Conservation (phyloP, 2,113 vertebrate genomes). For the Neomonachus schauinslandi region DNA sequence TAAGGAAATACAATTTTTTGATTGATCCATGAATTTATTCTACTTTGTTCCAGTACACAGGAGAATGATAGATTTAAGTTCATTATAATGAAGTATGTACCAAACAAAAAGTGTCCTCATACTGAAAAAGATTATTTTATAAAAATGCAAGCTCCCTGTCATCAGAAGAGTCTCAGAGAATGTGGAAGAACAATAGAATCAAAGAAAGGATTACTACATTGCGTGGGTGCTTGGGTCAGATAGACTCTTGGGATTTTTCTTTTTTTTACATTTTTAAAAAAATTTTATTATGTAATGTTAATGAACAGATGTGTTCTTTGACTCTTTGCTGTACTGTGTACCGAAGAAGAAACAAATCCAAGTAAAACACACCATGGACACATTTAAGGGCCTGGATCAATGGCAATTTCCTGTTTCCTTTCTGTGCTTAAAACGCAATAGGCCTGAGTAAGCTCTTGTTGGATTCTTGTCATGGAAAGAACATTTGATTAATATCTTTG, state of each 20-base stretch:
- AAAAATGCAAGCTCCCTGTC: not conserved
- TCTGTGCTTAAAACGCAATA: not conserved
- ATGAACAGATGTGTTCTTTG: not conserved
- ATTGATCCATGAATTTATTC: not conserved
- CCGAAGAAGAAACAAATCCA: not conserved
- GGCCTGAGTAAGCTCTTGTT: not conserved
- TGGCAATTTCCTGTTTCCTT: not conserved
- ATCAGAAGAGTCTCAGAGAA: not conserved
- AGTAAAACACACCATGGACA: not conserved
- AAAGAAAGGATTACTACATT: not conserved
- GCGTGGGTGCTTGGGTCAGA: not conserved
- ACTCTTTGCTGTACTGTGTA: not conserved
- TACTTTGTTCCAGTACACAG: not conserved
- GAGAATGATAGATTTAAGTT: not conserved
- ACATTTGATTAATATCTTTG: not conserved
- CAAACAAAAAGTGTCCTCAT: not conserved
- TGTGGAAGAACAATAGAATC: not conserved
- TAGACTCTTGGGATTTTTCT: not conserved
- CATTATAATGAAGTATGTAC: not conserved
- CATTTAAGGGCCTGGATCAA: not conserved
- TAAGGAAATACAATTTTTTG: not conserved
- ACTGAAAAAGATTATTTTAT: not conserved
- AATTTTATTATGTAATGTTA: too few species aligned
- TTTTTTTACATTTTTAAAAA: too few species aligned
- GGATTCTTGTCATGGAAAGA: not conserved